These are phyloP conservation scores for Oscheius sp. DNA, from an alignment of 2,888 invertebrate genomes.

Conservation along the genomic window DNA sequence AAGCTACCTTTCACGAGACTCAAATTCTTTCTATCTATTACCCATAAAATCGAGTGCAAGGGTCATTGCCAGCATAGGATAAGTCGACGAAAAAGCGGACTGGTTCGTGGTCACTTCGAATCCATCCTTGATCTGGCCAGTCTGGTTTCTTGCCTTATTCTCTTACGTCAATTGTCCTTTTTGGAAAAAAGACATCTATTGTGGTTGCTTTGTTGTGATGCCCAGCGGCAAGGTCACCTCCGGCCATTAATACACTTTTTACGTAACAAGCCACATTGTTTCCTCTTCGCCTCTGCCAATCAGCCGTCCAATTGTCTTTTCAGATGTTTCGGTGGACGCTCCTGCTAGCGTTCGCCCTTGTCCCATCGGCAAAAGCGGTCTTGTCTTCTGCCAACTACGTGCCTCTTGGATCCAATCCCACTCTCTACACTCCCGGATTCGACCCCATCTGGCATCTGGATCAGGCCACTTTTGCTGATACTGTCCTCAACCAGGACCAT, in stretches of 20 bases:
- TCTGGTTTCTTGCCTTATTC: too few relatives aligned
- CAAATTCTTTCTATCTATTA: slow-evolving; percentile 1
- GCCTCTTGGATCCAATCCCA: slow-evolving; percentile 65
- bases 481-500: slow-evolving; percentile 77
- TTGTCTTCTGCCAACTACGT: slow-evolving; percentile 43
- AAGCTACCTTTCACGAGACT: slow-evolving; percentile 26
- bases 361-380: slow-evolving; percentile 18
- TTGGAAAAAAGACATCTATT: background rate
- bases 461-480: slow-evolving; percentile 69
- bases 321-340: slow-evolving; percentile 33
- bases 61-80: slow-evolving; percentile 6
- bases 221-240: slow-evolving; percentile 31
- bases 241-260: background rate
- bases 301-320: slow-evolving; percentile 5
- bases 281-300: slow-evolving; percentile 3
- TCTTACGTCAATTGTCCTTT: too few relatives aligned
- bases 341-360: slow-evolving; percentile 13
- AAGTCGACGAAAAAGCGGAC: too few relatives aligned
- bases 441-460: slow-evolving; percentile 71
- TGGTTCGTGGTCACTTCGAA: too few relatives aligned
- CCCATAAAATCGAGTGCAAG: background rate
- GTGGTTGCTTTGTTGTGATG: background rate
- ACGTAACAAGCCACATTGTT: background rate
- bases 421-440: slow-evolving; percentile 70
- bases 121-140: too few relatives aligned